phyloP scores from a whole-genome alignment of 2,113 vertebrate species.

The Opisthocomus hoazin region DNA sequence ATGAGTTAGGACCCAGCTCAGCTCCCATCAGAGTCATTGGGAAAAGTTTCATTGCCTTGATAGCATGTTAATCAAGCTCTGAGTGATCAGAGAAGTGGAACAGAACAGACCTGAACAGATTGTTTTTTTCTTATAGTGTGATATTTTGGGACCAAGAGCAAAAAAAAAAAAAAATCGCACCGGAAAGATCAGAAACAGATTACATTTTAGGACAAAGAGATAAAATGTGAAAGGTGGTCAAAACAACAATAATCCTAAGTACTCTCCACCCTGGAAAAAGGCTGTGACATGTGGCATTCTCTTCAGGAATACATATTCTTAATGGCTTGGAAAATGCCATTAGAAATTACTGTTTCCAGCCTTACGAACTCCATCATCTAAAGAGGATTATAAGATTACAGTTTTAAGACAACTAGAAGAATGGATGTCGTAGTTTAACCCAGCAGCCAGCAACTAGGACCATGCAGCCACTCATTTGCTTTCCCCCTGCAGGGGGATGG shows the following conservation, averaged over 20 bases:
- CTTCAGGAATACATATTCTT: neutral
- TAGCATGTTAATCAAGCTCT: neutral
- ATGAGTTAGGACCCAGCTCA: neutral
- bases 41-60: neutral
- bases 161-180: neutral
- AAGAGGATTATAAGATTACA: constrained; percentile 62
- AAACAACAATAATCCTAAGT: constrained; percentile 16
- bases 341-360: constrained; percentile 34
- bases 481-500: too few species aligned
- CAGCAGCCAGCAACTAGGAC: too few species aligned
- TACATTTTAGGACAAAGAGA: neutral
- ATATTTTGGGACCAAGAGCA: neutral
- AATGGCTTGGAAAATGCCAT: constrained; percentile 32
- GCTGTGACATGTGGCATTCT: neutral
- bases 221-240: neutral
- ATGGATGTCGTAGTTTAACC: too few species aligned
- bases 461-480: too few species aligned
- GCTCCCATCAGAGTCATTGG: neutral
- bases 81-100: neutral
- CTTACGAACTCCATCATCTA: neutral
- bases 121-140: neutral
- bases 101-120: neutral
- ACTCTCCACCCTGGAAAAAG: neutral
- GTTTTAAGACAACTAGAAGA: constrained; percentile 45
- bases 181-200: neutral